Percentiles rank a stretch among this genome's conserved stretches.
These are phyloP conservation scores for Desoria tigrina DNA, from an alignment of 2,888 invertebrate species.

Conservation along the genomic window DNA sequence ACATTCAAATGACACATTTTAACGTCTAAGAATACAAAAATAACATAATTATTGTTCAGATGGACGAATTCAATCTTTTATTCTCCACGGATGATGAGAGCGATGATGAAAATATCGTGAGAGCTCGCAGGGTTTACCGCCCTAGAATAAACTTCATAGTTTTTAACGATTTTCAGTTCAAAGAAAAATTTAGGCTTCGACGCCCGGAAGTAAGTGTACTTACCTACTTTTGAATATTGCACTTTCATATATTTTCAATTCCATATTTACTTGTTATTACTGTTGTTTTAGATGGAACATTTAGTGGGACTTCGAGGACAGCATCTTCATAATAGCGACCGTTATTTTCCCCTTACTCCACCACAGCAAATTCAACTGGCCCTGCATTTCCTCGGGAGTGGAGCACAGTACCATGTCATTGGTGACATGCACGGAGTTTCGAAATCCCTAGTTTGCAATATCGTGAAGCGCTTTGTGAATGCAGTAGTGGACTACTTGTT, in stretches of 20 bases:
- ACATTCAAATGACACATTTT: too few relatives aligned
- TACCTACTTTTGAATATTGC: too few relatives aligned
- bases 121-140: conserved; percentile 4
- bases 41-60: too few relatives aligned
- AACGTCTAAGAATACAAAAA: too few relatives aligned
- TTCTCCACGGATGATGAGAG: neutral
- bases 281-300: too few relatives aligned
- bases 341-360: conserved; percentile 16
- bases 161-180: neutral
- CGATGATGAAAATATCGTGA: neutral
- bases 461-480: conserved; percentile 12
- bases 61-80: neutral
- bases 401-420: conserved; percentile 25
- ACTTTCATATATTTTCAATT: too few relatives aligned
- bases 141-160: conserved; percentile 1
- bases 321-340: neutral
- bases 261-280: too few relatives aligned
- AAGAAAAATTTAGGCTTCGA: conserved; percentile 13
- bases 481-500: conserved; percentile 27
- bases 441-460: conserved; percentile 2
- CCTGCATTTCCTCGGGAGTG: conserved; percentile 29
- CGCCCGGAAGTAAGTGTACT: neutral
- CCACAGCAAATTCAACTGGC: conserved; percentile 20
- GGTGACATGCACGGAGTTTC: conserved; percentile 29
- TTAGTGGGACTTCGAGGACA: too few relatives aligned